phyloP scores from a whole-genome alignment of 2,888 invertebrate species.

The Corbicula japonica region DNA sequence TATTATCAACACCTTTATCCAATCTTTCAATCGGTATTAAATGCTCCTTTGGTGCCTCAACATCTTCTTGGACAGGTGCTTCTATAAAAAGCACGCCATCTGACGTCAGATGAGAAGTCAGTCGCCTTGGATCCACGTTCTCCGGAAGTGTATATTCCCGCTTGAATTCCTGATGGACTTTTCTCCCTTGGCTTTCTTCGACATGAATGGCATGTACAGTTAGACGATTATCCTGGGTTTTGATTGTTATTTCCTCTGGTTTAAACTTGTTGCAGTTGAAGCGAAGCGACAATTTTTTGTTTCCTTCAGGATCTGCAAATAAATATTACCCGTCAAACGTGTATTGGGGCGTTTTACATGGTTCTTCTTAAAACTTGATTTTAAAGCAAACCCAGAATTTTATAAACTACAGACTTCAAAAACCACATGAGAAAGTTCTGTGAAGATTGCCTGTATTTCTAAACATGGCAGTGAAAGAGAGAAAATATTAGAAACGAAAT shows the following conservation, averaged over 20 bases:
- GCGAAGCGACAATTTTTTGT: constrained; percentile 94
- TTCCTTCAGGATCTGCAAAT: constrained; percentile 91
- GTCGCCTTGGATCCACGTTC: constrained; percentile 98
- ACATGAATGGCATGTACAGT: constrained; percentile 98
- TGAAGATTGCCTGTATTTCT: too few species aligned
- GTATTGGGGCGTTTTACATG: too few species aligned
- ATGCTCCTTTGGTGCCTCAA: constrained; percentile 90
- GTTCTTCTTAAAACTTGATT: too few species aligned
- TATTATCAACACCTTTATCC: too few species aligned
- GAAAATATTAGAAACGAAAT: too few species aligned
- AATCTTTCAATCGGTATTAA: constrained; percentile 91
- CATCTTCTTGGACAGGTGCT: constrained; percentile 95
- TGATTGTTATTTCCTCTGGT: constrained; percentile 98
- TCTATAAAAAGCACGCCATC: constrained; percentile 99
- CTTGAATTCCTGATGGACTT: constrained; percentile 99
- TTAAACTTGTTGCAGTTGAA: constrained; percentile 99
- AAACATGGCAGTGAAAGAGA: too few species aligned
- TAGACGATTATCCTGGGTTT: constrained; percentile 99
- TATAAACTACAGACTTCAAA: too few species aligned
- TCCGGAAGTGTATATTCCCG: constrained; percentile 98
- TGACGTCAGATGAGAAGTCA: constrained; percentile 97
- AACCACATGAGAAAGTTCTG: too few species aligned
- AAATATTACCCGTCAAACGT: too few species aligned
- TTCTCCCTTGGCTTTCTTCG: constrained; percentile 98
- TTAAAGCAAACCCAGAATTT: too few species aligned